Evolutionary conservation across 30 jellyfish, hydroid and myxozoan genomes (phyloP).

Genomic region (Aurelia aurita complex sp. Pacific): DNA sequence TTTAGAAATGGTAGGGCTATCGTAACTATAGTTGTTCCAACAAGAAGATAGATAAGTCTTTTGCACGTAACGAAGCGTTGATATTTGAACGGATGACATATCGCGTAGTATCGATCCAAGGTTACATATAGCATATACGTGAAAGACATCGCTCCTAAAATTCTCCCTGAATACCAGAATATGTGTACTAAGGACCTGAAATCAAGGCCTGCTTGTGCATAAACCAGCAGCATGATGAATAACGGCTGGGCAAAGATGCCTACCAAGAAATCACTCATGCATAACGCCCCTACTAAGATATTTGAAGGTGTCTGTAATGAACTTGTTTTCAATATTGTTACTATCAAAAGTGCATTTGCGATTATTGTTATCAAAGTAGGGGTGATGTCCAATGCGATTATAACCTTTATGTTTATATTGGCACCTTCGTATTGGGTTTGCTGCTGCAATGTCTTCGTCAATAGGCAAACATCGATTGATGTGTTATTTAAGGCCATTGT

Average conservation of each 20-base stretch:
- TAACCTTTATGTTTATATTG: background rate
- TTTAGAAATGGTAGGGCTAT: too few species aligned
- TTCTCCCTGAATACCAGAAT: background rate
- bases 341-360: background rate
- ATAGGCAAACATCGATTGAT: too few species aligned
- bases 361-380: background rate
- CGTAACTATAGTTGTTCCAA: background rate
- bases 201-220: background rate
- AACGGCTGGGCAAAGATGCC: constrained; percentile 10
- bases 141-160: background rate
- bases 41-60: background rate
- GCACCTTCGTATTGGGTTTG: background rate
- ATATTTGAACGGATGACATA: background rate
- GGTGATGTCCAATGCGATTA: background rate
- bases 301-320: constrained; percentile 29
- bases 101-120: background rate
- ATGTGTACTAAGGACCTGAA: background rate
- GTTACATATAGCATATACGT: background rate
- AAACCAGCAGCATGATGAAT: background rate
- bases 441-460: background rate
- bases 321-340: constrained; percentile 8
- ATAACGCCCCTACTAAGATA: background rate
- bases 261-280: constrained; percentile 18
- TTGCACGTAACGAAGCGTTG: background rate
- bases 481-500: too few species aligned